Evolutionary conservation across 2,888 invertebrate genomes (phyloP), one percentile per base, ranked within the genome.

Genomic region (Harpalus rufipes): DNA sequence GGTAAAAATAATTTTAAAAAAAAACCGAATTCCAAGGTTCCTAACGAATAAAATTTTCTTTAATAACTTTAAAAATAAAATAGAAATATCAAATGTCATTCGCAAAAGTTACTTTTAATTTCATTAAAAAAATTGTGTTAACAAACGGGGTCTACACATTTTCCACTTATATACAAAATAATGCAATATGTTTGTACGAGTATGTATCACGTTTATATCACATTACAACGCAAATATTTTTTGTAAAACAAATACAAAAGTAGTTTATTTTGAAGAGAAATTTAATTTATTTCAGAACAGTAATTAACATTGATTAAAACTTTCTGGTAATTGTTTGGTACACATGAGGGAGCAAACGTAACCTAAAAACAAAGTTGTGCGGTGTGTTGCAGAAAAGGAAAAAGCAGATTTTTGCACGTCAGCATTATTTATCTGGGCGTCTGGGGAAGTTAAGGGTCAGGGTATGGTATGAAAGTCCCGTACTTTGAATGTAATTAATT

Each of bases 401-500:
- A 74, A 74, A 44, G 68, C 51, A 41, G 58, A 59, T 61, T 79
- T 58, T 58, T 79, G 39, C 10, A 65, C 21, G 58, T 81, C n/a
- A 18, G 58, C 56, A 82, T 14, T 72, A 82, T 72, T 82, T 72
- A 72, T 56, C 68, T 82, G 82, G 82, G 3, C 72, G 82, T 25
- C 51, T 82, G 82, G 56, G 39, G 18, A 56, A 68, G 51, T 68
- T 56, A 51, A 72, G 25, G 72, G 63, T 65, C 68, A 51, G 79
- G 51, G 68, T 68, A 74, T 74, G 72, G 68, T 68, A 74, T 74
- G 72, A 74, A 74, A 74, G 72, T 74, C 41, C 72, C 72, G 72
- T 76, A 83, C 83, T 83, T 81, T 83, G 83, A 83, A 83, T 83
- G 83, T 83, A 83, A 83, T 83, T 83, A 83, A 83, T 83, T 83